Conservation (phyloP, 2,113 vertebrate species). For the Thalassoma bifasciatum region DNA sequence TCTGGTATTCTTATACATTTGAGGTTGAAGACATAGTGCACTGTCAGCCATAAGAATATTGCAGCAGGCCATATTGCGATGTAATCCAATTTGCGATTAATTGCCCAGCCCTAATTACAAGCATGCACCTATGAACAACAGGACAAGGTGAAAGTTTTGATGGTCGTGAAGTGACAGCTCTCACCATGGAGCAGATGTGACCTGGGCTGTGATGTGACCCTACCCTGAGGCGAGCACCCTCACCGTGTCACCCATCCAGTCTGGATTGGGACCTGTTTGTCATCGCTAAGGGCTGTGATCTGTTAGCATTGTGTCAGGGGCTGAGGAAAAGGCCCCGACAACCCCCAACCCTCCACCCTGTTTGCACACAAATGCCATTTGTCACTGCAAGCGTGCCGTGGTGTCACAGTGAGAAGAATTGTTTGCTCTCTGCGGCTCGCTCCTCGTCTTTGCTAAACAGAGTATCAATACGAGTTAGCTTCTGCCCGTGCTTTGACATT, state of each 20-base stretch:
- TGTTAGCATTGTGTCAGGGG: background rate
- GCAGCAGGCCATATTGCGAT: too few species aligned
- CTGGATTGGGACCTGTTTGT: background rate
- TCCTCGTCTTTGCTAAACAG: constrained; percentile 4
- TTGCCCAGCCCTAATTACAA: too few species aligned
- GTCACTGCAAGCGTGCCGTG: background rate
- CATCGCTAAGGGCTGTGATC: constrained; percentile 8
- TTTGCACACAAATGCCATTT: constrained; percentile 15
- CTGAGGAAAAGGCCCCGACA: background rate
- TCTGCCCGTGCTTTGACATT: constrained; percentile 47
- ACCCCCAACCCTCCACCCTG: background rate
- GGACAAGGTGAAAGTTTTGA: background rate
- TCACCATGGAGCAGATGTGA: constrained; percentile 32
- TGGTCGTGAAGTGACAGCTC: constrained; percentile 7
- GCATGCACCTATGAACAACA: background rate
- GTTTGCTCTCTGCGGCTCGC: background rate
- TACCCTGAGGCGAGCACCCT: constrained; percentile 1
- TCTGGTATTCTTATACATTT: too few species aligned
- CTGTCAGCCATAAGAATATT: too few species aligned
- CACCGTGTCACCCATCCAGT: background rate
- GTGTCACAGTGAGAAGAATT: constrained; percentile 12
- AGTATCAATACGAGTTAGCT: constrained; percentile 46
- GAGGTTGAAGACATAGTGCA: too few species aligned
- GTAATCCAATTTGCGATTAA: too few species aligned
- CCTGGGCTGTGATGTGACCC: constrained; percentile 9